phyloP scores from a whole-genome alignment of 2,888 invertebrate genomes.

The Lomographa bimaculata region DNA sequence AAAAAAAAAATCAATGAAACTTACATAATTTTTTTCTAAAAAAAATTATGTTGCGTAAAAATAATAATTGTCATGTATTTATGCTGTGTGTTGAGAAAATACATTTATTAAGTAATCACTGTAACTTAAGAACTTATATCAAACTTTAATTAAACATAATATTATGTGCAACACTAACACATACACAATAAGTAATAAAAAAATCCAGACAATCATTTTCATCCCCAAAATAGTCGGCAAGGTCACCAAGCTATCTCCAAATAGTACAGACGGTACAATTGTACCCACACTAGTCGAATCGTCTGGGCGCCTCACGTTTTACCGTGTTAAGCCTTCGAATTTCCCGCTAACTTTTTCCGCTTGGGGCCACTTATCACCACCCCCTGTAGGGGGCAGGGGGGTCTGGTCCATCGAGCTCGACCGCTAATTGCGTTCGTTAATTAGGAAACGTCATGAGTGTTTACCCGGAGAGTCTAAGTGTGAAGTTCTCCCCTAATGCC shows the following conservation, averaged over 20 bases:
- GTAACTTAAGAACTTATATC: no score
- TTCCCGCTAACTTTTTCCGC: slow-evolving; percentile 77
- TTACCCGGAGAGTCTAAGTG: slow-evolving; percentile 80
- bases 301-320: slow-evolving; percentile 55
- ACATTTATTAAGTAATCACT: no score
- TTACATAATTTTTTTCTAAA: no score
- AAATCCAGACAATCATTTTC: slow-evolving; percentile 8
- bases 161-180: no score
- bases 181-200: slow-evolving; percentile 6
- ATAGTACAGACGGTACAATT: slow-evolving; percentile 16
- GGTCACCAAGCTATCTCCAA: slow-evolving; percentile 41
- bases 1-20: no score
- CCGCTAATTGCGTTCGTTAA: slow-evolving; percentile 84
- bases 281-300: slow-evolving; percentile 27
- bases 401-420: slow-evolving; percentile 66
- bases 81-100: no score
- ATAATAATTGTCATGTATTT: no score
- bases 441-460: slow-evolving; percentile 84
- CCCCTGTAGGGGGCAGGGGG: slow-evolving; percentile 31
- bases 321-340: slow-evolving; percentile 70
- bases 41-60: no score
- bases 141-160: no score
- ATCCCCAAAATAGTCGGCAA: slow-evolving; percentile 39
- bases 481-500: slow-evolving; percentile 78
- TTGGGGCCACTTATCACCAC: slow-evolving; percentile 73